phyloP scores from a whole-genome alignment of 2,888 invertebrate genomes.

The Acleris holmiana region DNA sequence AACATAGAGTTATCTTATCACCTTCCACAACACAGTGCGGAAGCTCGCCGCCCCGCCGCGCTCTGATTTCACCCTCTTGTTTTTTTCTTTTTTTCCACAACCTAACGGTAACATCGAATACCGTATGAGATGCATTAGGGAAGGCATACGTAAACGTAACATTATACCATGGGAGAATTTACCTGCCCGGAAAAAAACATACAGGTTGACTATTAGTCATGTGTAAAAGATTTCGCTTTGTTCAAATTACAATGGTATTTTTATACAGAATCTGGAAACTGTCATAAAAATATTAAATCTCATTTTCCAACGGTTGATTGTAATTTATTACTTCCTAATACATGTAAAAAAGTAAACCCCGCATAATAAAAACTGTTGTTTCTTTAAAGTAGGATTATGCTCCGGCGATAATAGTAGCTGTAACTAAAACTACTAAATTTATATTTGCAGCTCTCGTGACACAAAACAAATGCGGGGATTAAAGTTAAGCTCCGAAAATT shows the following conservation, averaged over 20 bases:
- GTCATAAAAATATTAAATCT: no score
- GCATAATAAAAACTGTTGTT: background rate
- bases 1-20: constrained; percentile 9
- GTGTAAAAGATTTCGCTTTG: constrained; percentile 14
- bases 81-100: constrained; percentile 68
- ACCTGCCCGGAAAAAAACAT: constrained; percentile 47
- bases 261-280: no score
- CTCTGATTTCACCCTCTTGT: constrained; percentile 69
- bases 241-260: background rate
- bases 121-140: constrained; percentile 49
- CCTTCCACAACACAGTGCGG: constrained; percentile 24
- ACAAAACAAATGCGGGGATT: constrained; percentile 31
- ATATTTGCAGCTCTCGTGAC: constrained; percentile 12
- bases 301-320: no score
- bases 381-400: background rate
- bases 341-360: background rate
- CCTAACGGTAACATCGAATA: constrained; percentile 71
- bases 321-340: no score
- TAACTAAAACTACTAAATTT: constrained; percentile 6
- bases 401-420: background rate
- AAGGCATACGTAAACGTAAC: constrained; percentile 47
- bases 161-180: constrained; percentile 45
- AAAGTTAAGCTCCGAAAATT: constrained; percentile 32
- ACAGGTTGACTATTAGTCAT: constrained; percentile 23
- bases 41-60: constrained; percentile 48